Percentiles rank a stretch among this genome's conserved stretches.
phyloP scores from a whole-genome alignment of 1,140 invertebrate genomes.

The Triops longicaudatus region DNA sequence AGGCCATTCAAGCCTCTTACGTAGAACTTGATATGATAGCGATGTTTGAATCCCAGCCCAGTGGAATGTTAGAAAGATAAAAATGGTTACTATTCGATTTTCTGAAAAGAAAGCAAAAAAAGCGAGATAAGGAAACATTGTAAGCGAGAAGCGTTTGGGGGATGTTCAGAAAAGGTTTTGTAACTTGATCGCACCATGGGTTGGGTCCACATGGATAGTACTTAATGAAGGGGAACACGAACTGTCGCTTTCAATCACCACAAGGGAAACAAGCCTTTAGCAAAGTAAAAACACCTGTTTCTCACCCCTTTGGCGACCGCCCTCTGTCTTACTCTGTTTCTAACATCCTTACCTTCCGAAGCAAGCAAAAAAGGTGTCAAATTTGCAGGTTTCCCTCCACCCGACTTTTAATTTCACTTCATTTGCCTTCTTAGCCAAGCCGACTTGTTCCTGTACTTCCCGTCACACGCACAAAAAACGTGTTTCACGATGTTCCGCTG shows the following conservation, averaged over 20 bases:
- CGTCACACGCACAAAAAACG: background rate
- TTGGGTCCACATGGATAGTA: conserved; percentile 14
- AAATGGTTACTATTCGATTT: background rate
- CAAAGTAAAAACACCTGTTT: conserved; percentile 7
- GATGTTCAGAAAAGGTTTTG: background rate
- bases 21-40: no score
- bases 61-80: no score
- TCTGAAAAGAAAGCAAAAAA: background rate
- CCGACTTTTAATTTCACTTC: no score
- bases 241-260: conserved; percentile 7
- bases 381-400: no score
- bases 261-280: conserved; percentile 11
- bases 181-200: background rate
- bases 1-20: no score
- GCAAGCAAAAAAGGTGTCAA: background rate
- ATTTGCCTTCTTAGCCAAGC: no score
- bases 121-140: background rate
- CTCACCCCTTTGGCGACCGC: background rate
- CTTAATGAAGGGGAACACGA: conserved; percentile 14
- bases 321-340: no score
- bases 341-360: background rate
- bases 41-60: no score
- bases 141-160: background rate
- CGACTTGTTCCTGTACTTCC: no score
- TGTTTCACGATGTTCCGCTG: conserved; percentile 6